These are phyloP conservation scores for Cyphomyrus discorhynchus DNA, from an alignment of 2,113 vertebrate genomes.

Conservation along the genomic window DNA sequence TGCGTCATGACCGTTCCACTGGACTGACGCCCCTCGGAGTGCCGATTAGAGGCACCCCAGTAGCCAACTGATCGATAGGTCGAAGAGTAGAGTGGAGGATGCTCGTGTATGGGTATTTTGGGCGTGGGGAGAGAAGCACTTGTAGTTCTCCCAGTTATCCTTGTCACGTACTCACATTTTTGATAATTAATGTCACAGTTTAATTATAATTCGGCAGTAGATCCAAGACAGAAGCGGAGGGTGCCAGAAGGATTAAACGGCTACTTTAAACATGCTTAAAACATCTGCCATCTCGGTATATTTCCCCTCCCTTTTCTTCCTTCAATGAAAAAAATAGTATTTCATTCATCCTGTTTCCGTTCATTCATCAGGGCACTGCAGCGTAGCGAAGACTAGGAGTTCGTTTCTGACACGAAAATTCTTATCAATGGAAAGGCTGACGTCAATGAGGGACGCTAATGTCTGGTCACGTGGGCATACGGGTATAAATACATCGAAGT, in stretches of 20 bases:
- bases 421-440: conserved; percentile 72
- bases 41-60: conserved; percentile 39
- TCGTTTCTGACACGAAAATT: conserved; percentile 67
- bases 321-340: conserved; percentile 64
- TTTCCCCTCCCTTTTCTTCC: conserved; percentile 48
- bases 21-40: conserved; percentile 37
- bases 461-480: conserved; percentile 54
- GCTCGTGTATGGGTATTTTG: conserved; percentile 28
- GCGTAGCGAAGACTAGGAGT: conserved; percentile 62
- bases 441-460: conserved; percentile 53
- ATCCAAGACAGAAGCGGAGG: background rate
- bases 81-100: conserved; percentile 5
- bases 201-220: conserved; percentile 11
- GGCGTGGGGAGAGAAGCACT: conserved; percentile 25
- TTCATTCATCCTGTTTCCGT: conserved; percentile 74
- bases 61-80: conserved; percentile 34
- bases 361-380: conserved; percentile 71
- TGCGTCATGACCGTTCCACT: conserved; percentile 38
- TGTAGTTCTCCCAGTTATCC: conserved; percentile 27
- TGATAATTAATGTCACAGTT: conserved; percentile 9
- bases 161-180: conserved; percentile 35
- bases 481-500: conserved; percentile 63
- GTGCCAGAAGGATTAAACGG: conserved; percentile 1
- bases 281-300: conserved; percentile 9
- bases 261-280: conserved; percentile 7